A percentile compares a stretch with the other conserved stretches of the same genome.
These are phyloP conservation scores for Chrysocyon brachyurus DNA, from an alignment of 2,797 vertebrate genomes.

Conservation along the genomic window DNA sequence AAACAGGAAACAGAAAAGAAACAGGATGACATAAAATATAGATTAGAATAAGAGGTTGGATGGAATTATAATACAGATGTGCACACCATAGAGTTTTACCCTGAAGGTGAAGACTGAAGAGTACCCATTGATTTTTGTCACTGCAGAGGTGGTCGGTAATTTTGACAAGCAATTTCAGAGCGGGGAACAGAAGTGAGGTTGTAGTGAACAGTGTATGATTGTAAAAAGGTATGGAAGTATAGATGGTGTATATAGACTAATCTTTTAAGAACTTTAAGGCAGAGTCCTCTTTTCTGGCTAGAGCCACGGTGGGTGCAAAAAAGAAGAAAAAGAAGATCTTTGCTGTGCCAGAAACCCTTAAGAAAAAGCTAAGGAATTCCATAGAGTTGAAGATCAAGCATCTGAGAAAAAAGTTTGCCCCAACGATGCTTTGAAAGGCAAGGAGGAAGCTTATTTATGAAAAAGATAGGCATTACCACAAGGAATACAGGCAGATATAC, in stretches of 20 bases:
- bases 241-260: neutral
- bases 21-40: neutral
- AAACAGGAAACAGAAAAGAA: neutral
- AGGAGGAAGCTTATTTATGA: too few relatives aligned
- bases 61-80: constrained; percentile 24
- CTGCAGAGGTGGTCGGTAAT: neutral
- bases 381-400: too few relatives aligned
- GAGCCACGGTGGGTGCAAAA: too few relatives aligned
- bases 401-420: too few relatives aligned
- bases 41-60: neutral
- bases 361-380: too few relatives aligned
- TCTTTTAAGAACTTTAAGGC: neutral
- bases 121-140: neutral
- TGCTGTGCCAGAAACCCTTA: too few relatives aligned
- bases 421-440: too few relatives aligned
- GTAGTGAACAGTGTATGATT: neutral
- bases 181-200: neutral
- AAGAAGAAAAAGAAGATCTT: too few relatives aligned
- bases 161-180: constrained; percentile 11
- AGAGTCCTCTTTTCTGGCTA: neutral
- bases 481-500: too few relatives aligned
- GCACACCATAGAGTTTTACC: constrained; percentile 8
- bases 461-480: too few relatives aligned
- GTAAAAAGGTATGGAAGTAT: neutral
- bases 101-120: neutral